Conservation (phyloP, 2,888 invertebrate genomes). For the Boloria euphrosyne region DNA sequence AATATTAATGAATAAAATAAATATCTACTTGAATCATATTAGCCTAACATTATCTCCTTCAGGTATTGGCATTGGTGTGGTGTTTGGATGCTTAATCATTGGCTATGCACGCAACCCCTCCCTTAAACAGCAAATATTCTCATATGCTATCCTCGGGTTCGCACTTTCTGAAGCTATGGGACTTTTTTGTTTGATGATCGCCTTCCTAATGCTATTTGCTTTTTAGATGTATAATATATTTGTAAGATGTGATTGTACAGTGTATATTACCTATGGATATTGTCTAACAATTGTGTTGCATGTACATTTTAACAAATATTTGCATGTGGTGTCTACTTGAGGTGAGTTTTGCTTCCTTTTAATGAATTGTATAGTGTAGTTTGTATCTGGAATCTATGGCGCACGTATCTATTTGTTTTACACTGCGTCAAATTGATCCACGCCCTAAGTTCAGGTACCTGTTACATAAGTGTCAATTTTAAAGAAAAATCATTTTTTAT, state of each 20-base stretch:
- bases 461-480: no score
- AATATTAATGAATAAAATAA: not conserved
- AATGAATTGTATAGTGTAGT: no score
- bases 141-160: constrained; percentile 98
- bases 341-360: constrained; percentile 21
- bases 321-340: constrained; percentile 22
- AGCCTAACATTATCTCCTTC: constrained; percentile 52
- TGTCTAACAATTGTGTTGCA: constrained; percentile 12
- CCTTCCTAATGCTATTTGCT: constrained; percentile 97
- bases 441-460: no score
- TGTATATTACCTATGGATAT: constrained; percentile 49
- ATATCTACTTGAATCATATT: constrained; percentile 9
- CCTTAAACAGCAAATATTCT: constrained; percentile 98
- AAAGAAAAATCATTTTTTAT: no score
- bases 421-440: no score
- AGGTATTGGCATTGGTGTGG: constrained; percentile 98
- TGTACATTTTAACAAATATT: constrained; percentile 16
- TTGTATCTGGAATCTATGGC: no score
- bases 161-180: constrained; percentile 99
- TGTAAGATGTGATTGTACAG: constrained; percentile 49
- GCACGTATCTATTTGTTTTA: no score
- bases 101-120: constrained; percentile 98
- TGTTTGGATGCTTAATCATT: constrained; percentile 97
- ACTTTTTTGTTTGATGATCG: constrained; percentile 99
- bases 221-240: constrained; percentile 83